Percentiles rank a stretch among this genome's conserved stretches.
Conservation (phyloP, 2,888 invertebrate species). For the Melitaea athalia region DNA sequence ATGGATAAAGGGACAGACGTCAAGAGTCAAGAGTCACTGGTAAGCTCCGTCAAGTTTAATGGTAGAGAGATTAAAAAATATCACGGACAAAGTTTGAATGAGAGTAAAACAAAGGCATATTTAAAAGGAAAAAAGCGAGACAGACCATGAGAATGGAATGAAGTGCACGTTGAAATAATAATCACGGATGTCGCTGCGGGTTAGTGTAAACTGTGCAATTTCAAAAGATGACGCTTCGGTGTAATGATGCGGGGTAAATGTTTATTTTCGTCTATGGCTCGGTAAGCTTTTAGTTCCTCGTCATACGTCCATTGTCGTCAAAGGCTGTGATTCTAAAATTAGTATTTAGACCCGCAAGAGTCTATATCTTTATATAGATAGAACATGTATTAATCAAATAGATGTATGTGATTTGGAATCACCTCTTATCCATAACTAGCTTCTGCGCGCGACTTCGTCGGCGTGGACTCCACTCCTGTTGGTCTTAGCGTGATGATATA, state of each 20-base stretch:
- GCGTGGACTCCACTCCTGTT: no score
- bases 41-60: slow-evolving; percentile 11
- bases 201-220: slow-evolving; percentile 24
- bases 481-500: no score
- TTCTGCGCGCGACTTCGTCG: no score
- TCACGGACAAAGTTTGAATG: slow-evolving; percentile 17
- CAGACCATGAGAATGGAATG: slow-evolving; percentile 24
- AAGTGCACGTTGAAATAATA: slow-evolving; percentile 35
- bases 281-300: slow-evolving; percentile 14
- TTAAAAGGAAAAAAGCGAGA: slow-evolving; percentile 23
- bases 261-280: slow-evolving; percentile 29
- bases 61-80: slow-evolving; percentile 22
- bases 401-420: no score
- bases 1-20: slow-evolving; percentile 10
- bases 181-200: slow-evolving; percentile 29
- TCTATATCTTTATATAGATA: no score
- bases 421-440: no score
- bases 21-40: slow-evolving; percentile 10
- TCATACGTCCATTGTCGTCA: background rate
- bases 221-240: slow-evolving; percentile 27
- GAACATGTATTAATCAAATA: no score
- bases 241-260: slow-evolving; percentile 28
- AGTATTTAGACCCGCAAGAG: background rate
- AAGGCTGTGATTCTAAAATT: background rate
- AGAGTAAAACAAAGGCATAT: slow-evolving; percentile 14